Percentiles rank a stretch among this genome's conserved stretches.
Conservation (phyloP, 2,888 invertebrate species). For the Tipula unca region DNA sequence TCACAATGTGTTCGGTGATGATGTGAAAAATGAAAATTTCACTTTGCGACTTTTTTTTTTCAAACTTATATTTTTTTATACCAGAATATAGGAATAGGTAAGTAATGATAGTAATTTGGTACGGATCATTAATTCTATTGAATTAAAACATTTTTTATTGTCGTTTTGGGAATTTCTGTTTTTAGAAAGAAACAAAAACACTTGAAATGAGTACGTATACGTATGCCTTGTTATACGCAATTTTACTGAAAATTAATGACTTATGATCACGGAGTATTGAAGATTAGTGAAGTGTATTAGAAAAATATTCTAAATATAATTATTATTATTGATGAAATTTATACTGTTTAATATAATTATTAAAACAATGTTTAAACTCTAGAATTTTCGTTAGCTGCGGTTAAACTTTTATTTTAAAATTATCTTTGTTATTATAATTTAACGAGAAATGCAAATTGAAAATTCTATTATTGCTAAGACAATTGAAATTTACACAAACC, state of each 20-base stretch:
- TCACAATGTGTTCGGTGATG: not conserved
- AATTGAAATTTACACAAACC: no score
- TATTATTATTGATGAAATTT: not conserved
- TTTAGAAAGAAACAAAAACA: not conserved
- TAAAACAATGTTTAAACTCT: no score
- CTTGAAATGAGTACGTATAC: not conserved
- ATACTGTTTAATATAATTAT: no score
- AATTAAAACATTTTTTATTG: not conserved
- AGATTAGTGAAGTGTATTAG: not conserved
- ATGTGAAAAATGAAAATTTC: not conserved
- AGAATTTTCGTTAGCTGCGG: no score
- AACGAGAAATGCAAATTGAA: no score
- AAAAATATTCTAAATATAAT: not conserved
- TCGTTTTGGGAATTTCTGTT: not conserved
- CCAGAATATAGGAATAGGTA: not conserved
- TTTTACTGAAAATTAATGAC: not conserved
- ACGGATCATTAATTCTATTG: slow-evolving; percentile 8
- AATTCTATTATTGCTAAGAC: no score
- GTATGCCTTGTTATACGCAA: not conserved
- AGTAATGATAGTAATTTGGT: slow-evolving; percentile 2
- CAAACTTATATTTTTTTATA: not conserved
- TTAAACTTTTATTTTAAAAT: no score
- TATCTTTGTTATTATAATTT: no score
- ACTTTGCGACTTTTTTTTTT: not conserved
- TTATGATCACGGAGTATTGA: not conserved